Conservation (phyloP, 2,888 invertebrate species). For the Villa cingulata region DNA sequence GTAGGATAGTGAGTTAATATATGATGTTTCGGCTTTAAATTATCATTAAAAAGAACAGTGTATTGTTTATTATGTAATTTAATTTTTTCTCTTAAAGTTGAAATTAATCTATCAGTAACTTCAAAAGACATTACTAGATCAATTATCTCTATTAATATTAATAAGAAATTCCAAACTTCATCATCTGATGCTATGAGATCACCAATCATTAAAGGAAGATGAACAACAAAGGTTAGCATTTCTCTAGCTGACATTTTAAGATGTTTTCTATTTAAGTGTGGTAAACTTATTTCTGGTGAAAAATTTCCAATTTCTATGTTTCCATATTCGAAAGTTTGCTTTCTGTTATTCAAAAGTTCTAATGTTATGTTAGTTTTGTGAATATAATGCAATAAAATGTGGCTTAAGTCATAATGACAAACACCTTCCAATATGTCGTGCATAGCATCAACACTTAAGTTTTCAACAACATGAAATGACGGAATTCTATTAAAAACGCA, state of each 20-base stretch:
- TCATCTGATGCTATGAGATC: slow-evolving; percentile 12
- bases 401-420: no score
- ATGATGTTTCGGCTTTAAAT: slow-evolving; percentile 12
- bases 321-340: slow-evolving; percentile 4
- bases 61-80: slow-evolving; percentile 4
- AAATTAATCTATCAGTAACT: no score
- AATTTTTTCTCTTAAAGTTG: slow-evolving; percentile 4
- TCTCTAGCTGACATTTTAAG: slow-evolving; percentile 12
- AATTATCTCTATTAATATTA: slow-evolving; percentile 8
- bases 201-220: slow-evolving; percentile 13
- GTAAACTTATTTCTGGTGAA: slow-evolving; percentile 4
- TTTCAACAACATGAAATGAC: no score
- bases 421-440: no score
- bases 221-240: slow-evolving; percentile 11
- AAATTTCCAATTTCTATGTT: slow-evolving; percentile 1
- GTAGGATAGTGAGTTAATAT: slow-evolving; percentile 10
- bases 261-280: slow-evolving; percentile 8
- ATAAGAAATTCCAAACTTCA: slow-evolving; percentile 12
- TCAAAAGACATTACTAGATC: slow-evolving; percentile 6
- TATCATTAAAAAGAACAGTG: slow-evolving; percentile 7
- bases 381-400: not conserved
- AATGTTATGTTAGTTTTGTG: no score
- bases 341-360: slow-evolving; percentile 6
- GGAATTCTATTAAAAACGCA: no score
- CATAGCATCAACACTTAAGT: no score